phyloP scores from a whole-genome alignment of 2,888 invertebrate genomes.

The Dynastes tityus region DNA sequence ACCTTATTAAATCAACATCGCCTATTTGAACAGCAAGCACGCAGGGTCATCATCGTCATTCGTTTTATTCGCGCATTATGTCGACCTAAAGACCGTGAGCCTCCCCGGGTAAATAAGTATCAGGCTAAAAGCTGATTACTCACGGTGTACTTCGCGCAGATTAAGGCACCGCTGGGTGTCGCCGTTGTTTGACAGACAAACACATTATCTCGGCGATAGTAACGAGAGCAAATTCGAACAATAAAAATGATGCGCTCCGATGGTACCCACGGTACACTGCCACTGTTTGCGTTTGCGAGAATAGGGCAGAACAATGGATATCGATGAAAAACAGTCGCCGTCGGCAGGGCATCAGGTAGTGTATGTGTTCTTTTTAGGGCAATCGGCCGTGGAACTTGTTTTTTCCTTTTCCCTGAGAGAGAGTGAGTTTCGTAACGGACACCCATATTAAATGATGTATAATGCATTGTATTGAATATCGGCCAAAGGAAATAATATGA shows the following conservation, averaged over 20 bases:
- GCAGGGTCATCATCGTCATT: conserved; percentile 28
- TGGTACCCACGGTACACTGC: conserved; percentile 51
- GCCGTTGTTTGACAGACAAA: conserved; percentile 41
- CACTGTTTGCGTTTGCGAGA: conserved; percentile 56
- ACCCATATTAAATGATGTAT: conserved; percentile 41
- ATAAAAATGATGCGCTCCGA: conserved; percentile 41
- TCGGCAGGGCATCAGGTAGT: conserved; percentile 29
- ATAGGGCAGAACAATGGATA: conserved; percentile 55
- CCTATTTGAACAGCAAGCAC: conserved; percentile 37
- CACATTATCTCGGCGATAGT: conserved; percentile 26
- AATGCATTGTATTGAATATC: conserved; percentile 18
- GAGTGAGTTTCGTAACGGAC: conserved; percentile 23
- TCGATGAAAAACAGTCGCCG: conserved; percentile 53
- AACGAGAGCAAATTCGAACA: conserved; percentile 34
- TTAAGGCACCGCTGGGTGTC: conserved; percentile 49
- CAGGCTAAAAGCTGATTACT: conserved; percentile 64
- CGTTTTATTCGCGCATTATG: conserved; percentile 32
- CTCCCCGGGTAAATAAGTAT: conserved; percentile 18
- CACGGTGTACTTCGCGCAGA: conserved; percentile 57
- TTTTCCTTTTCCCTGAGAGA: conserved; percentile 13
- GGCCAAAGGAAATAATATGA: neutral
- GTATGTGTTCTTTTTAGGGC: conserved; percentile 33
- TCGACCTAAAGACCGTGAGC: conserved; percentile 32
- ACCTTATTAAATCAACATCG: conserved; percentile 42
- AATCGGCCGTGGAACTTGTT: conserved; percentile 43